Evolutionary conservation across 2,888 invertebrate species (phyloP).

Genomic region (Apomyelois bistriatella): DNA sequence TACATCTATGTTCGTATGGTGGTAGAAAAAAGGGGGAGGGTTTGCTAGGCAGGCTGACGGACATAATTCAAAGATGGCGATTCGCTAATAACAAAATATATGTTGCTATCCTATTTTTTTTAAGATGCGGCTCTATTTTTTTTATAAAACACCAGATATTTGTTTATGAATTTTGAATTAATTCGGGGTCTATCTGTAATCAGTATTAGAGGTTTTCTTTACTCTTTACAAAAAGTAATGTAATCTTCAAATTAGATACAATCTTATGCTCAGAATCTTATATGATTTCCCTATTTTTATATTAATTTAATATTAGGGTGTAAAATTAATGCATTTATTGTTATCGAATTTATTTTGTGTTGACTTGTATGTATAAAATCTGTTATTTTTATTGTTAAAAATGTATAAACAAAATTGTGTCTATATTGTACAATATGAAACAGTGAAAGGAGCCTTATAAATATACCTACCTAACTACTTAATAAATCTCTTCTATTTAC

Average conservation of each 20-base stretch:
- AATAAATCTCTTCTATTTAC: constrained; percentile 37
- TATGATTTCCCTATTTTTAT: constrained; percentile 55
- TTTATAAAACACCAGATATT: too few relatives aligned
- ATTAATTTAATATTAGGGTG: constrained; percentile 36
- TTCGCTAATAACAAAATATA: too few relatives aligned
- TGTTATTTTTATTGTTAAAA: constrained; percentile 44
- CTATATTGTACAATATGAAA: constrained; percentile 39
- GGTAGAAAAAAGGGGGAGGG: too few relatives aligned
- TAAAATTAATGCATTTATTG: constrained; percentile 65
- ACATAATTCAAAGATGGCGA: too few relatives aligned
- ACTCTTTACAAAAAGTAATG: constrained; percentile 28
- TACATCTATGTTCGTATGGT: too few relatives aligned
- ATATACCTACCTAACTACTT: constrained; percentile 36
- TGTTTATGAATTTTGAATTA: neutral
- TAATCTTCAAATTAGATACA: constrained; percentile 33
- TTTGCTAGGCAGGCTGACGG: too few relatives aligned
- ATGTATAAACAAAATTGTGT: constrained; percentile 34
- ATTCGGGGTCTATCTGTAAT: neutral
- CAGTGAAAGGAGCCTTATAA: constrained; percentile 43
- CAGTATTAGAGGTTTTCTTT: constrained; percentile 13
- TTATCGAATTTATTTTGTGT: constrained; percentile 75
- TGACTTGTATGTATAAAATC: constrained; percentile 38
- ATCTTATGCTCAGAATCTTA: constrained; percentile 47
- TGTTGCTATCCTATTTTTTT: too few relatives aligned
- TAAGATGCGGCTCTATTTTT: neutral